Base-by-base conservation (phyloP, 1,140 invertebrate genomes). In the Drosophila murphyi region DNA sequence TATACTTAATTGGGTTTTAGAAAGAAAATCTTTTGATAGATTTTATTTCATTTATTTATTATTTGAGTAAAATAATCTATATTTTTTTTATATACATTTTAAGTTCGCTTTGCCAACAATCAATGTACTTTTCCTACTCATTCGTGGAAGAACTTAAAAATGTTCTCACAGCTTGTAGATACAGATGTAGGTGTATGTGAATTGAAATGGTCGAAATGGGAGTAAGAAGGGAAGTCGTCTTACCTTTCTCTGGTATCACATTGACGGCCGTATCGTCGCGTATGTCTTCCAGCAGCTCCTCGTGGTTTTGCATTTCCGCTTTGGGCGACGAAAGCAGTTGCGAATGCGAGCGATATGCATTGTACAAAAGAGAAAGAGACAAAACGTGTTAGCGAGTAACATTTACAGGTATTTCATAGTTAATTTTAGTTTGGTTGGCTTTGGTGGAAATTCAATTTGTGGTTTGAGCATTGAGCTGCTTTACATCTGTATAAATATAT, bases 231-330 rank as follows among this genome's bases (percentile, higher is more conserved):
- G 5, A 43, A 51, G 5, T 52, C 31, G 5, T 52, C 89, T 91
- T 78, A 92, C 91, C 91, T 91, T 92, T 92, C 60, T 92, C 91
- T 52, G 91, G 91, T 78, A 92, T 91, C 54, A 71, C 61, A 77
- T 92, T 91, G 61, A 90, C 75, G 48, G 79, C 82, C 45, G 89
- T 83, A 65, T 92, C 91, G 56, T 92, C 91, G 72, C 91, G 87
- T 64, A 92, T 92, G 74, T 92, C 91, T 65, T 92, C 91, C 32
- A 92, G 89, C 63, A 91, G 69, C 70, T 92, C 91, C 56, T 92
- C 91, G 54, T 92, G 87, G 82, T 90, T 92, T 91, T 92, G 82
- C 91, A 92, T 92, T 80, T 92, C 91, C 78, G 76, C 86, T 87
- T 52, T 37, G 10, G 3, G 63, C 67, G 32, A 63, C 5, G 12